phyloP scores from a whole-genome alignment of 35 echinoderm and acorn worm genomes.

The Amphiura filiformis region DNA sequence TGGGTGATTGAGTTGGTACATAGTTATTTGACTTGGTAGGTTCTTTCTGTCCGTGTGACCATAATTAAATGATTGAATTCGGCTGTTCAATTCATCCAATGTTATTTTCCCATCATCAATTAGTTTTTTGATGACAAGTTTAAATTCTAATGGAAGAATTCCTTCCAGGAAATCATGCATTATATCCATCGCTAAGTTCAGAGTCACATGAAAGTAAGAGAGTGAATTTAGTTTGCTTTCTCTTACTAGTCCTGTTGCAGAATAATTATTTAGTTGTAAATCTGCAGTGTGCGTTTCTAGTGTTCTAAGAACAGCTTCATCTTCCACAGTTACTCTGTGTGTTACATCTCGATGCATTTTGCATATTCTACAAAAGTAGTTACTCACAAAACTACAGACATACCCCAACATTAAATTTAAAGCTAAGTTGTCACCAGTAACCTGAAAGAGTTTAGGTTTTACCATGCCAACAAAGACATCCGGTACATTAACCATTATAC shows the following conservation, averaged over 20 bases:
- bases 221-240: constrained; percentile 43
- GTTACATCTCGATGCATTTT: constrained; percentile 22
- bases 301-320: constrained; percentile 5
- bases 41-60: constrained; percentile 51
- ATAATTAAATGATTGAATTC: constrained; percentile 45
- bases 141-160: constrained; percentile 52
- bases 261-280: constrained; percentile 11
- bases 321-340: constrained; percentile 27
- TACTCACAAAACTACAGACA: constrained; percentile 42
- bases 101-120: constrained; percentile 31
- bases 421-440: constrained; percentile 57
- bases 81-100: constrained; percentile 53
- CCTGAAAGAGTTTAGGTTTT: constrained; percentile 43
- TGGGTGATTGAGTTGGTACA: constrained; percentile 24
- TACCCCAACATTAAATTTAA: constrained; percentile 33
- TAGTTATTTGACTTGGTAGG: constrained; percentile 35
- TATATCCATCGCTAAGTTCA: constrained; percentile 26
- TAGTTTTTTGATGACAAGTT: constrained; percentile 37
- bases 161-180: constrained; percentile 81
- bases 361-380: constrained; percentile 48
- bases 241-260: constrained; percentile 45
- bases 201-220: constrained; percentile 51
- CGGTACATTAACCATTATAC: constrained; percentile 12
- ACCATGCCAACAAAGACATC: constrained; percentile 45
- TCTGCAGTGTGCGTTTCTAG: constrained; percentile 22